Evolutionary conservation across 1,140 invertebrate genomes (phyloP).

Genomic region (Himalopsyche phryganea): DNA sequence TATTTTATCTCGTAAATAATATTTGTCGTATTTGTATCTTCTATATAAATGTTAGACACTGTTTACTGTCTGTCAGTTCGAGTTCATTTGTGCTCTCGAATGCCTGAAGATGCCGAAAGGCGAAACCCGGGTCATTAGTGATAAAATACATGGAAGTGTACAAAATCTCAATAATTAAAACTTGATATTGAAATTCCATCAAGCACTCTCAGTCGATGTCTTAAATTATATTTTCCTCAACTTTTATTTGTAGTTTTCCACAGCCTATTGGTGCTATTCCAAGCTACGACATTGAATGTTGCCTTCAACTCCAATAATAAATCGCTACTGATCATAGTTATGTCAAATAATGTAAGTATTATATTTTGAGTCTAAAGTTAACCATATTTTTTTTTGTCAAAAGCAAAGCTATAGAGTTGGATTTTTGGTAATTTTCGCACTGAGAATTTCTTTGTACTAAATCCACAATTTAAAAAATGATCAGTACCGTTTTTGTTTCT

Average conservation of each 20-base stretch:
- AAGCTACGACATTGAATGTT: conserved; percentile 96
- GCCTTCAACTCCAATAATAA: conserved; percentile 99
- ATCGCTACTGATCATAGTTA: conserved; percentile 96
- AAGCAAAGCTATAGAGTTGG: neutral
- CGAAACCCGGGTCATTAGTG: too few relatives aligned
- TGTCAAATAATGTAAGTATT: conserved; percentile 98
- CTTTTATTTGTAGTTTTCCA: conserved; percentile 69
- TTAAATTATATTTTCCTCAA: conserved; percentile 17
- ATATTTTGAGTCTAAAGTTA: conserved; percentile 6
- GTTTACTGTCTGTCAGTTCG: too few relatives aligned
- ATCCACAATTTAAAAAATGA: neutral
- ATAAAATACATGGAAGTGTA: too few relatives aligned
- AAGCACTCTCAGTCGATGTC: too few relatives aligned
- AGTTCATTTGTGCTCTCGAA: too few relatives aligned
- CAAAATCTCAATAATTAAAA: too few relatives aligned
- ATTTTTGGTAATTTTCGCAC: neutral
- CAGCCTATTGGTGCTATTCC: conserved; percentile 85
- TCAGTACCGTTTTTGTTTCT: too few relatives aligned
- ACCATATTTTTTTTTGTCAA: conserved; percentile 5
- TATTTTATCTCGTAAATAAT: too few relatives aligned
- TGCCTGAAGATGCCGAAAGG: too few relatives aligned
- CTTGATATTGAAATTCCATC: too few relatives aligned
- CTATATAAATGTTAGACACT: too few relatives aligned
- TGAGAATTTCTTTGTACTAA: neutral
- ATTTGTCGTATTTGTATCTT: too few relatives aligned